Evolutionary conservation across 2,888 invertebrate species (phyloP).

Genomic region (Nephrocerus scutellatus): DNA sequence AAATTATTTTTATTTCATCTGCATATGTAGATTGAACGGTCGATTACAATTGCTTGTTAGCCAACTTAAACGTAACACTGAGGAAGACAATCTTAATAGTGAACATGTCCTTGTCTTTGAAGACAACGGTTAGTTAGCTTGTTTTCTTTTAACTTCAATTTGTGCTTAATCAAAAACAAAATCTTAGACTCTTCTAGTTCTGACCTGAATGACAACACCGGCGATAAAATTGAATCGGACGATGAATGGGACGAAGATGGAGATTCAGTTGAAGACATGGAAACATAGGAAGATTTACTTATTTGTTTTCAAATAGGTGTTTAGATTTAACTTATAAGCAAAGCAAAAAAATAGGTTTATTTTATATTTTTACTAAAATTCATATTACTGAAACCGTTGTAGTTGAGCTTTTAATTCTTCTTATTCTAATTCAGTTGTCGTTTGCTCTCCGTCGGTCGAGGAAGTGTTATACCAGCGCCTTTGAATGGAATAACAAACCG

Average conservation of each 20-base stretch:
- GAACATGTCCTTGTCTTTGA: conserved; percentile 37
- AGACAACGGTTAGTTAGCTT: conserved; percentile 35
- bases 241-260: conserved; percentile 33
- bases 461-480: too few relatives aligned
- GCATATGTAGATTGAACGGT: conserved; percentile 38
- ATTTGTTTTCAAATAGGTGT: too few relatives aligned
- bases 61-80: conserved; percentile 43
- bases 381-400: too few relatives aligned
- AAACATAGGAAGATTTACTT: too few relatives aligned
- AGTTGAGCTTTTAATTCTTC: too few relatives aligned
- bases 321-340: too few relatives aligned
- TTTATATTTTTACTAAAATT: too few relatives aligned
- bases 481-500: too few relatives aligned
- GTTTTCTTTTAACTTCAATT: background rate
- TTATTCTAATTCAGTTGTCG: too few relatives aligned
- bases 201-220: conserved; percentile 28
- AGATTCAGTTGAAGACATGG: conserved; percentile 27
- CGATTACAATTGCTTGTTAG: conserved; percentile 42
- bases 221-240: conserved; percentile 26
- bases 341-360: too few relatives aligned
- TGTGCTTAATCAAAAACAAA: too few relatives aligned
- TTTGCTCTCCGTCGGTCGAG: too few relatives aligned
- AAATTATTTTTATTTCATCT: background rate
- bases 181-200: conserved; percentile 33
- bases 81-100: conserved; percentile 35